Evolutionary conservation across 2,888 invertebrate species (phyloP).

Genomic region (Chymomyza amoena): DNA sequence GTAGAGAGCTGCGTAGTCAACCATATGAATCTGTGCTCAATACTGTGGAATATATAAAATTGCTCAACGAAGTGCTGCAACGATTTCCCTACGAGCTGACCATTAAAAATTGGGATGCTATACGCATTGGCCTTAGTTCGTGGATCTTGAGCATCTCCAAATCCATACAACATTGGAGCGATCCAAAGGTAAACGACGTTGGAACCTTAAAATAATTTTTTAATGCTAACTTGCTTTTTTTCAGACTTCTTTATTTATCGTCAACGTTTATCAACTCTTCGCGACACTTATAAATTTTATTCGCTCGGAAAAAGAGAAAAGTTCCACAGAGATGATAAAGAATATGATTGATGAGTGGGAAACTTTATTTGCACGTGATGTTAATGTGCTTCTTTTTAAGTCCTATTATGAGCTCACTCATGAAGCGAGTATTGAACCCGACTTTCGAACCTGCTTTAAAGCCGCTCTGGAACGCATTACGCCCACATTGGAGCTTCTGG

Average conservation of each 20-base stretch:
- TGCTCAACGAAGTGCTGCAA: slow-evolving; percentile 71
- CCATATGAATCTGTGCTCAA: slow-evolving; percentile 57
- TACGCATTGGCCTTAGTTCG: slow-evolving; percentile 84
- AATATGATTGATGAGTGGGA: slow-evolving; percentile 84
- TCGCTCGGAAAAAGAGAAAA: slow-evolving; percentile 70
- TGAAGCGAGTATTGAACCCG: slow-evolving; percentile 35
- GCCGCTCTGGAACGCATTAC: slow-evolving; percentile 63
- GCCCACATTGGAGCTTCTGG: slow-evolving; percentile 63
- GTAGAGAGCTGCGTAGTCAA: slow-evolving; percentile 66
- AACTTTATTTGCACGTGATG: slow-evolving; percentile 86
- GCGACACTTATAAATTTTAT: slow-evolving; percentile 79
- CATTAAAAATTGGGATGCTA: slow-evolving; percentile 85
- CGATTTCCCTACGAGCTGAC: slow-evolving; percentile 71
- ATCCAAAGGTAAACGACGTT: slow-evolving; percentile 80
- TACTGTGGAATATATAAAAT: slow-evolving; percentile 73
- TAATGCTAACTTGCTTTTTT: neutral
- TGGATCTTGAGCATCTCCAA: slow-evolving; percentile 82
- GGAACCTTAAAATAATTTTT: neutral
- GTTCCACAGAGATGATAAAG: slow-evolving; percentile 73
- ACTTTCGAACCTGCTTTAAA: slow-evolving; percentile 49
- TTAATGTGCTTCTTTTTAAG: slow-evolving; percentile 78
- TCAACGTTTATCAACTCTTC: slow-evolving; percentile 81
- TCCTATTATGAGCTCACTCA: slow-evolving; percentile 66
- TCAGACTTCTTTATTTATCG: slow-evolving; percentile 80
- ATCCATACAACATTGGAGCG: slow-evolving; percentile 77